Percentiles rank a stretch among this genome's conserved stretches.
Evolutionary conservation across 2,888 invertebrate genomes (phyloP).

Genomic region (Uropetala carovei): DNA sequence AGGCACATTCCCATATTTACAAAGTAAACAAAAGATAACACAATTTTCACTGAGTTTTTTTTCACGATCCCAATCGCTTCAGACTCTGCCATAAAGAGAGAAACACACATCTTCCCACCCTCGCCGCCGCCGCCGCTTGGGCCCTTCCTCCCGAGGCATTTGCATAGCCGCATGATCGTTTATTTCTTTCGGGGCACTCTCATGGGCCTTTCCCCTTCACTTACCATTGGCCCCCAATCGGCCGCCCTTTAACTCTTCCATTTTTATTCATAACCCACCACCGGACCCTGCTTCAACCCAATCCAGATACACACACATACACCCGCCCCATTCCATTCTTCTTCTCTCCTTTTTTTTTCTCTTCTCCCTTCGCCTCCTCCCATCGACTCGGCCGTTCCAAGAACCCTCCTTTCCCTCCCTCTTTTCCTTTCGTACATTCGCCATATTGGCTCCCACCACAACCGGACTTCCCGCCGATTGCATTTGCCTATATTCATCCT

Average conservation of each 20-base stretch:
- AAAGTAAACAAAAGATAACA: neutral
- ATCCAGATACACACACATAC: neutral
- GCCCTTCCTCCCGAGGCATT: conserved; percentile 1
- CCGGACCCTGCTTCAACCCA: neutral
- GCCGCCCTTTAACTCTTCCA: neutral
- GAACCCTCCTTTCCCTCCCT: neutral
- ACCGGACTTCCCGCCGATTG: conserved; percentile 25
- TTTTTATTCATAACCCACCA: conserved; percentile 30
- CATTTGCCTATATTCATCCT: conserved; percentile 53
- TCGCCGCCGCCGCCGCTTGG: neutral
- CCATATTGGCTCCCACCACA: conserved; percentile 54
- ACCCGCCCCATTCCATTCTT: neutral
- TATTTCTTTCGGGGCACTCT: conserved; percentile 28
- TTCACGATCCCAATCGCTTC: neutral
- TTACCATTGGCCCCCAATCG: conserved; percentile 12
- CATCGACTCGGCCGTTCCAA: neutral
- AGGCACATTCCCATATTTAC: neutral
- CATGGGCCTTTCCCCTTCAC: neutral
- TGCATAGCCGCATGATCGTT: conserved; percentile 39
- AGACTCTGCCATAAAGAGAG: neutral
- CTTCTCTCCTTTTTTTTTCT: neutral
- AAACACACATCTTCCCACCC: neutral
- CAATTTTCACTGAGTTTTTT: neutral
- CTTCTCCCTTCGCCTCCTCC: neutral
- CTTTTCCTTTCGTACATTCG: neutral